These are phyloP conservation scores for Sturmia bella DNA, from an alignment of 2,888 invertebrate species.

Conservation along the genomic window DNA sequence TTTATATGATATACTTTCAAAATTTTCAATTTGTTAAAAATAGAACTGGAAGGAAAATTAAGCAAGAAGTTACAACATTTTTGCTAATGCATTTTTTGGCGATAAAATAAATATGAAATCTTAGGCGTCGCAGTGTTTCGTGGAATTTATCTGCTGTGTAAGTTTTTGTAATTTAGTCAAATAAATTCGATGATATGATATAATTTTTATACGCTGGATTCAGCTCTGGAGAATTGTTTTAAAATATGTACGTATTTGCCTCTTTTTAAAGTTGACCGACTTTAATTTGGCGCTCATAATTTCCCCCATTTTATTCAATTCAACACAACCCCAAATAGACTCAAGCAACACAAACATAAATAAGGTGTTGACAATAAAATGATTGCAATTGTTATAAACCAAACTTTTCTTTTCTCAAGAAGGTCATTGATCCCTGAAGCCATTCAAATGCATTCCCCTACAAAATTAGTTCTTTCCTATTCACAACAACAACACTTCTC, in stretches of 20 bases:
- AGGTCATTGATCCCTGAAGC: slow-evolving; percentile 27
- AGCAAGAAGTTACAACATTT: no score
- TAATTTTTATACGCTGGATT: no score
- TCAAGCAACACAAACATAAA: neutral
- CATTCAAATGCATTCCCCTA: slow-evolving; percentile 33
- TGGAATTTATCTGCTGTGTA: no score
- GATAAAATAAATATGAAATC: no score
- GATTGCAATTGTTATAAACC: neutral
- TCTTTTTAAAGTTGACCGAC: no score
- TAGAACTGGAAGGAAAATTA: no score
- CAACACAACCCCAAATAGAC: slow-evolving; percentile 6
- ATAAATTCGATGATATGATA: no score
- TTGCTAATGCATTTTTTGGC: no score
- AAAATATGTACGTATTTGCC: no score
- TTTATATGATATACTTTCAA: neutral
- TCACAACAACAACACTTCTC: slow-evolving; percentile 22
- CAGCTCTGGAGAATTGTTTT: no score
- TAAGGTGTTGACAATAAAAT: slow-evolving; percentile 31
- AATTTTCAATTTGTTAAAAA: neutral
- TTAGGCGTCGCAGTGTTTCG: no score
- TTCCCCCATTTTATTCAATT: neutral
- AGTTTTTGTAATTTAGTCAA: no score
- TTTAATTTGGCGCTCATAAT: neutral
- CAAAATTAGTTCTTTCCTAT: slow-evolving; percentile 28
- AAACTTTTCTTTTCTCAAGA: neutral